Conservation (phyloP, 2,888 invertebrate species). For the Trissonchulus latispiculum region DNA sequence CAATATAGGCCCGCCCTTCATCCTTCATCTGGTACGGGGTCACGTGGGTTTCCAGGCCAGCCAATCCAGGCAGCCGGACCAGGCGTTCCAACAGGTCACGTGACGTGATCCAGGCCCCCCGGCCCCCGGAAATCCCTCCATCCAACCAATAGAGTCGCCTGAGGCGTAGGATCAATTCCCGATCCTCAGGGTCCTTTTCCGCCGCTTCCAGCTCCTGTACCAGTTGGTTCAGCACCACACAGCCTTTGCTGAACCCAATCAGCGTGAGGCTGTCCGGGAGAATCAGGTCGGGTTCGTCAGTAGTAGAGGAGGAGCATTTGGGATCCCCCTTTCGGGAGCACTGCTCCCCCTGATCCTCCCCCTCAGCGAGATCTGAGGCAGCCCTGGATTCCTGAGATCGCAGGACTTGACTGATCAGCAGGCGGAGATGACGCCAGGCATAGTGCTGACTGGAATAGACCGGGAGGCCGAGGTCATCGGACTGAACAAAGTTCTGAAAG, state of each 20-base stretch:
- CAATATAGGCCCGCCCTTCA: slow-evolving; percentile 68
- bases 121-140: slow-evolving; percentile 76
- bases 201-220: slow-evolving; percentile 65
- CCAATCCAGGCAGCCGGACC: slow-evolving; percentile 51
- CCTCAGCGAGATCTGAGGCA: not conserved
- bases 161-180: slow-evolving; percentile 50
- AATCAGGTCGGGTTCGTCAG: too few relatives aligned
- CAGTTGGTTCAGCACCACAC: slow-evolving; percentile 80
- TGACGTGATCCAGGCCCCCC: slow-evolving; percentile 76
- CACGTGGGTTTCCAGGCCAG: slow-evolving; percentile 66
- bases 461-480: slow-evolving; percentile 65
- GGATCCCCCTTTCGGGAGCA: not conserved
- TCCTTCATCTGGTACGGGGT: slow-evolving; percentile 81
- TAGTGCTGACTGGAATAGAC: slow-evolving; percentile 62
- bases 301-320: too few relatives aligned
- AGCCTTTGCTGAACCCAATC: slow-evolving; percentile 83
- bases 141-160: slow-evolving; percentile 78
- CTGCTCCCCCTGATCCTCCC: not conserved
- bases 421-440: slow-evolving; percentile 63
- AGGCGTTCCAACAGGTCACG: slow-evolving; percentile 62
- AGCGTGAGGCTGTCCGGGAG: slow-evolving; percentile 49
- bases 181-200: slow-evolving; percentile 25
- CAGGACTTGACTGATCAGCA: slow-evolving; percentile 35
- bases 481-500: slow-evolving; percentile 75
- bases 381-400: too few relatives aligned